These are phyloP conservation scores for Hypanus sabinus DNA, from an alignment of 2,113 vertebrate species.

Conservation along the genomic window DNA sequence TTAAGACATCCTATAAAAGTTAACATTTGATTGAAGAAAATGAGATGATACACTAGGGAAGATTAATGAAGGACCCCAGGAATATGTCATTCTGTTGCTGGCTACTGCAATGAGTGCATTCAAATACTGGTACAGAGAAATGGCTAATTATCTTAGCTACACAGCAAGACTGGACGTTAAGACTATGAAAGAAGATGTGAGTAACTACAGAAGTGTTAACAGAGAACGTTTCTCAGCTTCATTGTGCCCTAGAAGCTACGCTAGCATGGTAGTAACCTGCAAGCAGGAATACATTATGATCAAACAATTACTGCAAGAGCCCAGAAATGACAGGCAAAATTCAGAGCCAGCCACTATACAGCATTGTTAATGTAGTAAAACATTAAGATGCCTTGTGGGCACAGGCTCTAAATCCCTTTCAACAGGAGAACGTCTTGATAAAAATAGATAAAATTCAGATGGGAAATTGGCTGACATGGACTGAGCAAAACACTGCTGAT, in stretches of 20 bases:
- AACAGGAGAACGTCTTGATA: too few relatives aligned
- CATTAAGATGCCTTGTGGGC: not conserved
- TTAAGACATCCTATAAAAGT: not conserved
- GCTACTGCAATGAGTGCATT: too few relatives aligned
- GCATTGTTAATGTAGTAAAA: too few relatives aligned
- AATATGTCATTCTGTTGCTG: not conserved
- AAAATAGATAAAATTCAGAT: not conserved
- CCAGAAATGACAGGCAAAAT: not conserved
- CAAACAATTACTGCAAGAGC: not conserved
- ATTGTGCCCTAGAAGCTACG: too few relatives aligned
- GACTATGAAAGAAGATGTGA: not conserved
- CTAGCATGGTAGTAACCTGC: not conserved
- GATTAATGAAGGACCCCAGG: too few relatives aligned
- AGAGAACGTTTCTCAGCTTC: not conserved
- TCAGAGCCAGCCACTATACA: too few relatives aligned
- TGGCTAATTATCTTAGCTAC: not conserved
- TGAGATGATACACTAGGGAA: not conserved
- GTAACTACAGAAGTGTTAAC: not conserved
- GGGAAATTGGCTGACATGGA: too few relatives aligned
- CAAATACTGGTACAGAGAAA: not conserved
- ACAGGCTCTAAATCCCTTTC: not conserved
- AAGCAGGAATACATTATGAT: not conserved
- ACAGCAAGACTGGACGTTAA: not conserved
- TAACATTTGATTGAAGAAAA: not conserved
- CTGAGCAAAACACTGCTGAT: too few relatives aligned